These are phyloP conservation scores for Semicossyphus pulcher DNA, from an alignment of 2,113 vertebrate species.

Conservation along the genomic window DNA sequence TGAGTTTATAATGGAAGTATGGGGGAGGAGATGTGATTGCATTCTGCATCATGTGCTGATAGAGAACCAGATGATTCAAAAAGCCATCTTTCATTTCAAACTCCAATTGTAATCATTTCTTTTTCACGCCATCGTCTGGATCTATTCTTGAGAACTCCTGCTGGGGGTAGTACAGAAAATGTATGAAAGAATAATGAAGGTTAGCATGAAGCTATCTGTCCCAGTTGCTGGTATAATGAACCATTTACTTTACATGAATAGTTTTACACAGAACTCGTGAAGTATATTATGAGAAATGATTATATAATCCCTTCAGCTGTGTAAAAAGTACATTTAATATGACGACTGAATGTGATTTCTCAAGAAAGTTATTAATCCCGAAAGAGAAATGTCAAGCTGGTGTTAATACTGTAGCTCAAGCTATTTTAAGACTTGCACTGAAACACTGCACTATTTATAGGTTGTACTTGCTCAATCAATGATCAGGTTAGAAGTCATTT, in stretches of 20 bases:
- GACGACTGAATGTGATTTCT: too few species aligned
- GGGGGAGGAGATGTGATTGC: neutral
- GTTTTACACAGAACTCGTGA: too few species aligned
- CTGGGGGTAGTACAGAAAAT: neutral
- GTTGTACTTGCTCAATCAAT: neutral
- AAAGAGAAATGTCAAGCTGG: neutral
- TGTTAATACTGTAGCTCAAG: neutral
- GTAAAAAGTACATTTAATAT: too few species aligned
- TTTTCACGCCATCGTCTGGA: neutral
- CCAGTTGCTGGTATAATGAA: neutral
- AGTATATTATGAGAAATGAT: too few species aligned
- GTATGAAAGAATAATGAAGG: conserved; percentile 19
- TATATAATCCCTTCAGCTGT: too few species aligned
- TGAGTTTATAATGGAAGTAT: neutral
- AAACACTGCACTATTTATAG: neutral
- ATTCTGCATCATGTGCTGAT: neutral
- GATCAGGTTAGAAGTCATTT: neutral
- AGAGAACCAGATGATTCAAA: neutral
- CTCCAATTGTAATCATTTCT: neutral
- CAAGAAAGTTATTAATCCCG: too few species aligned
- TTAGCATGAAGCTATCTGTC: neutral
- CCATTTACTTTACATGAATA: too few species aligned
- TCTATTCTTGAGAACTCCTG: neutral
- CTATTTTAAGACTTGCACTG: neutral
- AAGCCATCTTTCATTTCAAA: neutral